Percentiles rank a stretch among this genome's conserved stretches.
These are phyloP conservation scores for Pipa parva DNA, from an alignment of 2,113 vertebrate species.

Conservation along the genomic window DNA sequence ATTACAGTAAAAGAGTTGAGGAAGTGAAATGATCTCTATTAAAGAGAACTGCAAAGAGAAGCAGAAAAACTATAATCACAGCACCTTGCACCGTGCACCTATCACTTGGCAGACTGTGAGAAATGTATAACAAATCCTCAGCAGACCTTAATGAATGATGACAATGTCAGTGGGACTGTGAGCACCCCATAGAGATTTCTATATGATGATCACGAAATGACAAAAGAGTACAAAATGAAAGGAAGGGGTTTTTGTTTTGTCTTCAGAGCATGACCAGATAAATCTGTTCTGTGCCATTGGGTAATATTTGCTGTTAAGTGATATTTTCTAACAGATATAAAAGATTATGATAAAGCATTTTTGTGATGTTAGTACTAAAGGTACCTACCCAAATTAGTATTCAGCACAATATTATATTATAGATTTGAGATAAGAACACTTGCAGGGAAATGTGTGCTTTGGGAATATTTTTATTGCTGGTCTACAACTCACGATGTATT, in stretches of 20 bases:
- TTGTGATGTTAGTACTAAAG: not conserved
- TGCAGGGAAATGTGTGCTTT: not conserved
- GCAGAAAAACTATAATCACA: slow-evolving; percentile 11
- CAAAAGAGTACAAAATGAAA: slow-evolving; percentile 13
- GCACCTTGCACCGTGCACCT: not conserved
- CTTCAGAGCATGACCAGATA: not conserved
- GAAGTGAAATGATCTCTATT: slow-evolving; percentile 1
- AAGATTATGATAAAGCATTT: slow-evolving; percentile 1
- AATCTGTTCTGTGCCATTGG: not conserved
- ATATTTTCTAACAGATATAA: not conserved
- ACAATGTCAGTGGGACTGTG: slow-evolving; percentile 25
- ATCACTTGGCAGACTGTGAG: slow-evolving; percentile 31
- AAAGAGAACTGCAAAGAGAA: slow-evolving; percentile 19
- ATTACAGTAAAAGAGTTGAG: slow-evolving; percentile 3
- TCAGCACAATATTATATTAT: slow-evolving; percentile 12
- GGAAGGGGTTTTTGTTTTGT: slow-evolving; percentile 1
- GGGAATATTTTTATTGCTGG: slow-evolving; percentile 19
- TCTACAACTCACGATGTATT: not conserved
- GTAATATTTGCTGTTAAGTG: slow-evolving; percentile 3
- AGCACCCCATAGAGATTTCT: slow-evolving; percentile 28
- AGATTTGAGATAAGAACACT: not conserved
- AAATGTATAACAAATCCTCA: slow-evolving; percentile 14
- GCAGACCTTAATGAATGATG: slow-evolving; percentile 27
- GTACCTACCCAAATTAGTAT: slow-evolving; percentile 25
- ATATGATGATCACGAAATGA: slow-evolving; percentile 30